Percentiles rank a stretch among this genome's conserved stretches.
phyloP scores from a whole-genome alignment of 2,113 vertebrate species.

The Esox niger region DNA sequence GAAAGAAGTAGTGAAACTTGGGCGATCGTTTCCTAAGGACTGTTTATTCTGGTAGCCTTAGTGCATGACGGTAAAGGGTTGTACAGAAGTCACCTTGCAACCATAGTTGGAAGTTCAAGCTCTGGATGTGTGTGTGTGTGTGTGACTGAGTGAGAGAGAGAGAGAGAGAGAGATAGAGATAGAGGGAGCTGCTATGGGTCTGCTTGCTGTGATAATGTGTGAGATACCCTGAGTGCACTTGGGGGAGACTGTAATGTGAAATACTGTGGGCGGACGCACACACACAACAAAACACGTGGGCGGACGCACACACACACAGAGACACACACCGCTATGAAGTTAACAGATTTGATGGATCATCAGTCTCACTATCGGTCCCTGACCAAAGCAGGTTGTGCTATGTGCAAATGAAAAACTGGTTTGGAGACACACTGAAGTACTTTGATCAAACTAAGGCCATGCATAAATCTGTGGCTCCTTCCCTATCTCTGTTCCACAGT shows the following conservation, averaged over 20 bases:
- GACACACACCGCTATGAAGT: conserved; percentile 3
- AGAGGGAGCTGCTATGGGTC: background rate
- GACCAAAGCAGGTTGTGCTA: no score
- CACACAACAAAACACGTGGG: no score
- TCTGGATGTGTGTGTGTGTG: background rate
- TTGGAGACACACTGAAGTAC: background rate
- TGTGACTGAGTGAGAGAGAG: no score
- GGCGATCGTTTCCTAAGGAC: background rate
- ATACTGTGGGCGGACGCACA: background rate
- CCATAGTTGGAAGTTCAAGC: background rate
- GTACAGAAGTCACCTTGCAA: background rate
- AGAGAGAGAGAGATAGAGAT: no score
- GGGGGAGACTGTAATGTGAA: background rate
- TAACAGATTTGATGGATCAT: background rate
- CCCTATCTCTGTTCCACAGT: background rate
- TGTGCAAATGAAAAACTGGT: no score
- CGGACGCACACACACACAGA: conserved; percentile 22
- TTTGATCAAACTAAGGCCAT: background rate
- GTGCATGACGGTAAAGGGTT: background rate
- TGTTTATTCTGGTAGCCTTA: background rate
- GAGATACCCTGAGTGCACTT: background rate
- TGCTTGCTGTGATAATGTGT: background rate
- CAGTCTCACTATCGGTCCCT: no score
- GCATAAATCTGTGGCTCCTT: background rate
- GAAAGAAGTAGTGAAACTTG: background rate